These are phyloP conservation scores for Sitobion miscanthi DNA, from an alignment of 1,140 invertebrate genomes.

Conservation along the genomic window DNA sequence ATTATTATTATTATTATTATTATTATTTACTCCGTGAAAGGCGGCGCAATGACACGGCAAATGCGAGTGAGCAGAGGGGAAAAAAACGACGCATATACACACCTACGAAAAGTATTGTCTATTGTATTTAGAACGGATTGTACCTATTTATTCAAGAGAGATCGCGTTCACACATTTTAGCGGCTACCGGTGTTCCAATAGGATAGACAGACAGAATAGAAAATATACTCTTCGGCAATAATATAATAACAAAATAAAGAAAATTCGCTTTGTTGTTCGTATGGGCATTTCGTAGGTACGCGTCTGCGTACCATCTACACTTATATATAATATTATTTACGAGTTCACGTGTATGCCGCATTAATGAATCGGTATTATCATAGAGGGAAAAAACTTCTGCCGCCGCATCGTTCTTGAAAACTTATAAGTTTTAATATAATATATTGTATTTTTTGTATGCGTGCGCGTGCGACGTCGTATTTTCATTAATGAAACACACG, in stretches of 20 bases:
- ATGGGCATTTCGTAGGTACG: no score
- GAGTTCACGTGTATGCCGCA: background rate
- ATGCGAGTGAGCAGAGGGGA: background rate
- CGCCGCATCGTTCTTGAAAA: background rate
- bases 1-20: constrained; percentile 12
- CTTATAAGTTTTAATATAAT: background rate
- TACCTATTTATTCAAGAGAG: background rate
- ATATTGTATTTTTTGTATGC: background rate
- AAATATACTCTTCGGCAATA: background rate
- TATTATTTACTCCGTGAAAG: constrained; percentile 41
- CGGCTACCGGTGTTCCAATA: constrained; percentile 49
- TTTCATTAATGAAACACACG: constrained; percentile 54
- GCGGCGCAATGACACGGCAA: constrained; percentile 48
- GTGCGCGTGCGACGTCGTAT: background rate
- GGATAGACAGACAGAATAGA: background rate
- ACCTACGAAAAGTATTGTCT: background rate
- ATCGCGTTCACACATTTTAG: constrained; percentile 44
- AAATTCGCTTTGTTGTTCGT: constrained; percentile 32
- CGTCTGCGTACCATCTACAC: background rate
- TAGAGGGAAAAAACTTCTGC: background rate
- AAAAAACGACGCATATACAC: constrained; percentile 18
- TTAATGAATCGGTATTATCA: constrained; percentile 52
- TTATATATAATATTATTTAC: background rate
- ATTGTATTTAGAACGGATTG: constrained; percentile 35
- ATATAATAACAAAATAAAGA: constrained; percentile 23